Conservation (phyloP, 2,113 vertebrate species). For the Alaudala cheleensis region DNA sequence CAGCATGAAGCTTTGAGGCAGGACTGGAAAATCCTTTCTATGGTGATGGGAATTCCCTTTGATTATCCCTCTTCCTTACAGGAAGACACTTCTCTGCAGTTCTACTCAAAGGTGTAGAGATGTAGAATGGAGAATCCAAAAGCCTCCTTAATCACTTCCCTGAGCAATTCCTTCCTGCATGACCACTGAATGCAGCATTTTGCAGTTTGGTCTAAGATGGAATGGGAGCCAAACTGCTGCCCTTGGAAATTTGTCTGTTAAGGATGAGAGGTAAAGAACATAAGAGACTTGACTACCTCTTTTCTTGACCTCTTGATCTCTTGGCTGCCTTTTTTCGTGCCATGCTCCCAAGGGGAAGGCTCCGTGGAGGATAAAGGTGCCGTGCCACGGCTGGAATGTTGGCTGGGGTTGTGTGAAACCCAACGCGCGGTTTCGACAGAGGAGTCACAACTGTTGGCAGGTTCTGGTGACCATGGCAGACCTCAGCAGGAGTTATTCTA, state of each 20-base stretch:
- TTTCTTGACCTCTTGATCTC: not conserved
- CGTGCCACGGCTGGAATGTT: conserved; percentile 33
- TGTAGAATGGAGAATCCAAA: not conserved
- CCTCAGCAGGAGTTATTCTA: conserved; percentile 52
- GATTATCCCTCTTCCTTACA: not conserved
- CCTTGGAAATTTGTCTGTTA: not conserved
- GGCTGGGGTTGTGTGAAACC: conserved; percentile 38
- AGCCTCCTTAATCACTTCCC: not conserved
- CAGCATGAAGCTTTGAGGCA: not conserved
- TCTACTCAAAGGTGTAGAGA: not conserved
- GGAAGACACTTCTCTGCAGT: not conserved
- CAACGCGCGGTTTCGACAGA: not conserved
- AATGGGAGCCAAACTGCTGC: not conserved
- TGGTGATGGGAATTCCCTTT: not conserved
- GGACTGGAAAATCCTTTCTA: not conserved
- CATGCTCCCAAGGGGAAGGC: not conserved
- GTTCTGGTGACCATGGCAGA: conserved; percentile 41
- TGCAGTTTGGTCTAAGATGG: rapidly evolving
- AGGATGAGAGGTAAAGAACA: not conserved
- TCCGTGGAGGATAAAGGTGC: not conserved
- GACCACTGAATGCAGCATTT: not conserved
- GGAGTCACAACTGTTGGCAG: conserved; percentile 57
- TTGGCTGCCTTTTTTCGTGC: not conserved
- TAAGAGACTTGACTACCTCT: not conserved
- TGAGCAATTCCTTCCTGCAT: not conserved